Percentiles rank a stretch among this genome's conserved stretches.
phyloP scores from a whole-genome alignment of 2,888 invertebrate species.

The Acronicta leporina region DNA sequence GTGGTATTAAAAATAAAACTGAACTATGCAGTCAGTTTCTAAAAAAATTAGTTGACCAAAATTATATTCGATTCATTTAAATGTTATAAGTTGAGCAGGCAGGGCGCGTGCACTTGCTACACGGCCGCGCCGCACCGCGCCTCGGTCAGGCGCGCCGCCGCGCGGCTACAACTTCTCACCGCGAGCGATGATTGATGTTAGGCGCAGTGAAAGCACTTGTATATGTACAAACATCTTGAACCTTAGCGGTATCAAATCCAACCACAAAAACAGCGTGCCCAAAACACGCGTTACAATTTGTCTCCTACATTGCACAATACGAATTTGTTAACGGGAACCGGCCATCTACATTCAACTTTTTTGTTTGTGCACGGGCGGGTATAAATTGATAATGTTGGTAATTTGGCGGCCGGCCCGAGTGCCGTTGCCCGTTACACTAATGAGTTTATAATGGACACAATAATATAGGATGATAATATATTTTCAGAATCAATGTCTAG shows the following conservation, averaged over 20 bases:
- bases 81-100: no score
- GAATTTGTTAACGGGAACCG: slow-evolving; percentile 88
- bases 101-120: no score
- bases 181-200: slow-evolving; percentile 75
- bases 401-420: slow-evolving; percentile 86
- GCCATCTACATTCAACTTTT: slow-evolving; percentile 86
- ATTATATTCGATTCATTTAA: slow-evolving; percentile 30
- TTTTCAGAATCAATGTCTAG: slow-evolving; percentile 87
- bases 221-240: slow-evolving; percentile 72
- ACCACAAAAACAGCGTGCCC: slow-evolving; percentile 77
- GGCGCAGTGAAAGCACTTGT: slow-evolving; percentile 83
- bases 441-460: slow-evolving; percentile 88
- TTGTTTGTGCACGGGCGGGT: slow-evolving; percentile 86
- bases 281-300: slow-evolving; percentile 86
- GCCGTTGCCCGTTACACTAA: slow-evolving; percentile 88
- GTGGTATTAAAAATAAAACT: no score
- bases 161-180: slow-evolving; percentile 34
- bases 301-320: slow-evolving; percentile 88
- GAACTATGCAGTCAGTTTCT: no score
- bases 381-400: slow-evolving; percentile 89
- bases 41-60: slow-evolving; percentile 19
- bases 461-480: slow-evolving; percentile 86
- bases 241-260: slow-evolving; percentile 83
- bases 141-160: slow-evolving; percentile 24
- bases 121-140: slow-evolving; percentile 1